Percentiles rank a stretch among this genome's conserved stretches.
phyloP scores from a whole-genome alignment of 2,797 vertebrate species.

The Phataginus tetradactyla region DNA sequence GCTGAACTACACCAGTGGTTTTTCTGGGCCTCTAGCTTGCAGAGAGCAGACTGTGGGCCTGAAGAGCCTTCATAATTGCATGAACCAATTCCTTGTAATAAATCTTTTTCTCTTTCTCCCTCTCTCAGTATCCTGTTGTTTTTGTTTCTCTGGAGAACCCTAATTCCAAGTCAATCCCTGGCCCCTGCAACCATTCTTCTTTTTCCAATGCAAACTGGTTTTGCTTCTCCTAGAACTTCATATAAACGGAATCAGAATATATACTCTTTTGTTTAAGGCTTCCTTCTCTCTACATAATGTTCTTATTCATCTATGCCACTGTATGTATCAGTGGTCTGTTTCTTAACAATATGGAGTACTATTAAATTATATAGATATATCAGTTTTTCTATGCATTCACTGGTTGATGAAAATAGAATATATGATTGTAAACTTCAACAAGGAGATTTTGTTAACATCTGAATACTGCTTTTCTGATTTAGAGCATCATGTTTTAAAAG shows the following conservation, averaged over 20 bases:
- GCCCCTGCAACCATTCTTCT: neutral
- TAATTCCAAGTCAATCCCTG: neutral
- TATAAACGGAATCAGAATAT: neutral
- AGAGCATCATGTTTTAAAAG: no score
- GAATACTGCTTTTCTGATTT: no score
- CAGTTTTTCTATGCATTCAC: neutral
- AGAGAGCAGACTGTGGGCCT: neutral
- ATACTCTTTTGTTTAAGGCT: neutral
- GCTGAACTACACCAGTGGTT: neutral
- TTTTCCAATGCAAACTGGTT: neutral
- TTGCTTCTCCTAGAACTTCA: neutral
- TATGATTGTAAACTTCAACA: conserved; percentile 1
- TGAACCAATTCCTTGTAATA: neutral
- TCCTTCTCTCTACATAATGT: neutral
- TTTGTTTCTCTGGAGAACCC: neutral
- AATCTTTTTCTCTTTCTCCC: neutral
- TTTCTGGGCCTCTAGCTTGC: neutral
- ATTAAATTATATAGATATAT: neutral
- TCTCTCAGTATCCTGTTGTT: neutral
- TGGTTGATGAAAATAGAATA: neutral
- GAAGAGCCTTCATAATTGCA: neutral
- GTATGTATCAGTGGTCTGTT: neutral
- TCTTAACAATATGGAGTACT: neutral
- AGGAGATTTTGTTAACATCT: neutral
- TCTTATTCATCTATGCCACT: neutral